A percentile compares a stretch with the other conserved stretches of the same genome.
Evolutionary conservation across 2,888 invertebrate species (phyloP).

Genomic region (Teleogryllus oceanicus): DNA sequence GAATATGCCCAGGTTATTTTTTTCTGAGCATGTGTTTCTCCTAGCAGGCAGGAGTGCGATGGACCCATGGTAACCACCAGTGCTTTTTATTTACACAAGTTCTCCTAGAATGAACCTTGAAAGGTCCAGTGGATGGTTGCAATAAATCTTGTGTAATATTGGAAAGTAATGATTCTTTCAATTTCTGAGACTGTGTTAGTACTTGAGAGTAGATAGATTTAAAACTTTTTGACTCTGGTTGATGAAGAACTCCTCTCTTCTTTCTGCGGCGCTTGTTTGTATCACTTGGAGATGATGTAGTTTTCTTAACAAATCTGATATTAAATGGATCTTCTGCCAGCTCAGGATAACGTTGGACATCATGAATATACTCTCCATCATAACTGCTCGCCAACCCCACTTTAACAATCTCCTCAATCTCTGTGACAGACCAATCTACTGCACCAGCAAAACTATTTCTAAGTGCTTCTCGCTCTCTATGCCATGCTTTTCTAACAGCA

Average conservation of each 20-base stretch:
- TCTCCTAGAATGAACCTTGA: conserved; percentile 27
- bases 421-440: conserved; percentile 82
- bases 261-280: conserved; percentile 32
- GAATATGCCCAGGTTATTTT: background rate
- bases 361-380: conserved; percentile 88
- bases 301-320: conserved; percentile 80
- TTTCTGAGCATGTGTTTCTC: conserved; percentile 23
- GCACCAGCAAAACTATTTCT: conserved; percentile 72
- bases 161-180: conserved; percentile 18
- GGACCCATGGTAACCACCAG: conserved; percentile 37
- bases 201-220: background rate
- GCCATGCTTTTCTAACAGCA: conserved; percentile 90
- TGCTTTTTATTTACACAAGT: conserved; percentile 34
- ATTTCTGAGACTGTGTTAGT: conserved; percentile 18
- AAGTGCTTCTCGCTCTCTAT: conserved; percentile 80
- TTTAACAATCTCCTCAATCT: conserved; percentile 84
- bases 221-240: background rate
- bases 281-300: conserved; percentile 33
- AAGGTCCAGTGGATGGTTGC: background rate
- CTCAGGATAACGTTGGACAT: conserved; percentile 84
- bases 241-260: conserved; percentile 22
- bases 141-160: background rate
- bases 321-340: conserved; percentile 95
- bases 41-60: conserved; percentile 33
- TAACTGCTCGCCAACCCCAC: conserved; percentile 79